A percentile compares a stretch with the other conserved stretches of the same genome.
Evolutionary conservation across 2,888 invertebrate genomes (phyloP).

Genomic region (Dorcus hopei): DNA sequence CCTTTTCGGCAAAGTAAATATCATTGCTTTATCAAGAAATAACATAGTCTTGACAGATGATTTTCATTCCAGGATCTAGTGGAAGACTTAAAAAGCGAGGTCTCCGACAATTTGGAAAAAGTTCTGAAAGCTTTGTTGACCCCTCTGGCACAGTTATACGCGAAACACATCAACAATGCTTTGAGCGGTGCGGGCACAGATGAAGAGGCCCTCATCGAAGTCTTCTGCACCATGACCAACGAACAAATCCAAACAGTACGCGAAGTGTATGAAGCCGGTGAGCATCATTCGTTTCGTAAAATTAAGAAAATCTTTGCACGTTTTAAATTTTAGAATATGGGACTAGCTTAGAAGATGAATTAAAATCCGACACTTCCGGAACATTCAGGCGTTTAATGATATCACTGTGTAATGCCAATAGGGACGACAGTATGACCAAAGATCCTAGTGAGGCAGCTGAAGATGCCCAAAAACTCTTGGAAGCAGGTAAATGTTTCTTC

Average conservation of each 20-base stretch:
- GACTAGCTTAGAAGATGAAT: constrained; percentile 72
- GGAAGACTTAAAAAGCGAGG: constrained; percentile 80
- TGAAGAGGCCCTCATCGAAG: constrained; percentile 82
- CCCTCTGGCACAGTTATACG: constrained; percentile 76
- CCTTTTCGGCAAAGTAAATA: constrained; percentile 75
- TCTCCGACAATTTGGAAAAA: constrained; percentile 83
- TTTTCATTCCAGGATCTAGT: constrained; percentile 60
- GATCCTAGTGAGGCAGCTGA: constrained; percentile 70
- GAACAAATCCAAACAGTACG: constrained; percentile 76
- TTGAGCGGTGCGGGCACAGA: constrained; percentile 93
- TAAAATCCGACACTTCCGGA: constrained; percentile 86
- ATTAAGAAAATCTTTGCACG: constrained; percentile 64
- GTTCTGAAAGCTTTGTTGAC: constrained; percentile 68
- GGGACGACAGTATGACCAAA: constrained; percentile 75
- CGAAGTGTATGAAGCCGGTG: constrained; percentile 72
- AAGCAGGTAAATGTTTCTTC: constrained; percentile 57
- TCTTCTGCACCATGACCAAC: constrained; percentile 83
- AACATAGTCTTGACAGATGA: no score
- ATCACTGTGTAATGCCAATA: constrained; percentile 76
- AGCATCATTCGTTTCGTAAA: constrained; percentile 48
- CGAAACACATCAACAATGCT: constrained; percentile 73
- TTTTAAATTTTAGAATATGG: constrained; percentile 71
- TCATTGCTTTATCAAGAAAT: no score
- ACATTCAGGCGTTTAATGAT: constrained; percentile 87
- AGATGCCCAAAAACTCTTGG: constrained; percentile 77